Base-by-base conservation (phyloP, 1,140 invertebrate genomes). In the Temnothorax longispinosus region DNA sequence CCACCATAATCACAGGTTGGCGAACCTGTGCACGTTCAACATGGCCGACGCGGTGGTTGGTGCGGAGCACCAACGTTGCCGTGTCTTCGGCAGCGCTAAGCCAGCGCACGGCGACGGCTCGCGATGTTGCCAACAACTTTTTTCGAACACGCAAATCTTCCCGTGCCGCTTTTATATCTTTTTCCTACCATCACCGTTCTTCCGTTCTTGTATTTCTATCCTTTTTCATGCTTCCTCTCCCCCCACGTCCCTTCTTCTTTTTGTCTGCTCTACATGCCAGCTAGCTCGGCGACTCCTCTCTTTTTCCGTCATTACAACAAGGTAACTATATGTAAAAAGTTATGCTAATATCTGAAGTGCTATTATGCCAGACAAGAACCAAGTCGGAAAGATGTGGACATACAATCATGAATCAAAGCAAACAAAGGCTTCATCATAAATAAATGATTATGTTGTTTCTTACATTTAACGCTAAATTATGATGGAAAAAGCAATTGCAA, bases 1-100 rank as follows among this genome's bases (percentile, higher is more conserved):
- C 94, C 91, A 94, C 93, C 93, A 93, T 95, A 95, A 95, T 95
- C 93, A 94, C 93, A 94, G 93, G 94, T 94, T 94, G 89, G 88
- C 91, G 86, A 85, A 77, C 80, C 86, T 87, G 64, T 85, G 56
- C 87, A 88, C 75, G 88, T 72, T 74, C 92, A 95, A 93, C 85
- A 95, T 95, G 94, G 94, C 94, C 92, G 93, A 90, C 91, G 89
- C 62, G 35, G 65, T 52, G 50, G 65, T 52, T 69, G 88, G 74
- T 77, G 78, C 52, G 77, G 65, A 77, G 41, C 71, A 35, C 85
- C 88, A n/a, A 72, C 38, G 62, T 85, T 85, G 86, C 82, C 87
- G 67, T 80, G 35, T 74, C 67, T 74, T 21, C 71, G 65, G 58
- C 74, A 75, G n/a, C 32, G 44, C 58, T 47, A 35, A 77, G 74